Base-by-base conservation (phyloP, 2,797 vertebrate genomes). In the Oceanodroma leucorhoa region DNA sequence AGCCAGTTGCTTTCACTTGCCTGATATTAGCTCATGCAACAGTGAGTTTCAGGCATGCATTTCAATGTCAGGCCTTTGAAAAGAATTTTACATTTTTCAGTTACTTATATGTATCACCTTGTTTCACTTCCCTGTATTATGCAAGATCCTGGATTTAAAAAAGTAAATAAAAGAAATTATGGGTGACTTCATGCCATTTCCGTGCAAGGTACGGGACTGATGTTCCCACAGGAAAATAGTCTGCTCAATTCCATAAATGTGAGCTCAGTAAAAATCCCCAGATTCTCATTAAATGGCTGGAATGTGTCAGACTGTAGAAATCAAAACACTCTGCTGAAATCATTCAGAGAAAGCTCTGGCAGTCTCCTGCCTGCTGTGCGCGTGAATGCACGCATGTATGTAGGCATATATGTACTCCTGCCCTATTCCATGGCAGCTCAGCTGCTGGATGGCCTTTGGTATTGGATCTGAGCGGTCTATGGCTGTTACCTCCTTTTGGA, bases 241-340 rank as follows among this genome's bases (percentile, higher is more conserved):
- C 83, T 79, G 48, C 70, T 79, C 66, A 62, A 14, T 79, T 95
- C 89, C 90, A 83, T 84, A 73, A 86, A 91, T 84, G 60, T 20
- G 66, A 87, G 80, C 77, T 82, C 80, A 88, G 0, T 67, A 91
- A 94, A 94, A 95, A 50, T 71, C 90, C 77, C 87, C 78, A 93
- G 90, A 64, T 95, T 89, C 94, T 95, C 83, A 89, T 94, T 94
- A 91, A 93, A 84, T 83, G 57, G 71, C 84, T 96, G 93, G 93
- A 96, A 94, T 92, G 71, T 90, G 55, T 94, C 78, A 82, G 86
- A 70, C 67, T 95, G 77, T 43, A 92, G 93, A 83, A 95, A 72
- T 87, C 71, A 89, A 93, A 95, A 95, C 78, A 92, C 60, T 53
- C 73, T 70, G 75, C 83, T 90, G 92, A 92, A 95, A 93, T 60